A percentile compares a stretch with the other conserved stretches of the same genome.
phyloP scores from a whole-genome alignment of 2,113 vertebrate genomes.

The Tretioscincus oriximinensis region DNA sequence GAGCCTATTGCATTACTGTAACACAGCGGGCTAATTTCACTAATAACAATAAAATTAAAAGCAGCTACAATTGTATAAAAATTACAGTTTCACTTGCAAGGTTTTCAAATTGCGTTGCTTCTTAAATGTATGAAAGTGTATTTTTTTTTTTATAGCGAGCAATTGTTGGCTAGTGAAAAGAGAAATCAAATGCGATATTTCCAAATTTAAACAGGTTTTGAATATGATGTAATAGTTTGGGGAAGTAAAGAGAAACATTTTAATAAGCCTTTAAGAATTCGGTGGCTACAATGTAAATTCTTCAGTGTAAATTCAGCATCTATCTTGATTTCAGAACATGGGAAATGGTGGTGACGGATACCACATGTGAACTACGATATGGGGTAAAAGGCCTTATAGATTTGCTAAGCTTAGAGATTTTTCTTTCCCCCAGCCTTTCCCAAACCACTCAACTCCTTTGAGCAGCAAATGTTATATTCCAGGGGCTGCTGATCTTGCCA shows the following conservation, averaged over 20 bases:
- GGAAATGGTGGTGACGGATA: not conserved
- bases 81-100: too few species aligned
- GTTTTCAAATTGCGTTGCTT: too few species aligned
- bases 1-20: too few species aligned
- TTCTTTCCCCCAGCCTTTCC: slow-evolving; percentile 14
- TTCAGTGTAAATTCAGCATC: not conserved
- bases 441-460: slow-evolving; percentile 50
- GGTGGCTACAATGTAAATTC: not conserved
- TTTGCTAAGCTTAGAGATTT: not conserved
- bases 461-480: slow-evolving; percentile 51
- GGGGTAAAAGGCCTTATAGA: not conserved
- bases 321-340: not conserved
- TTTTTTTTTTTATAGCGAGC: not conserved
- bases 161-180: not conserved
- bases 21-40: too few species aligned
- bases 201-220: not conserved
- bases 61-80: too few species aligned
- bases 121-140: not conserved
- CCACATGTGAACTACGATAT: not conserved
- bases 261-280: not conserved
- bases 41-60: too few species aligned
- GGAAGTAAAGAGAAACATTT: not conserved
- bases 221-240: not conserved
- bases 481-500: slow-evolving; percentile 64
- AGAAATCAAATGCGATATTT: not conserved